Conservation (phyloP, 2,888 invertebrate genomes). For the Balanococcus diminutus region DNA sequence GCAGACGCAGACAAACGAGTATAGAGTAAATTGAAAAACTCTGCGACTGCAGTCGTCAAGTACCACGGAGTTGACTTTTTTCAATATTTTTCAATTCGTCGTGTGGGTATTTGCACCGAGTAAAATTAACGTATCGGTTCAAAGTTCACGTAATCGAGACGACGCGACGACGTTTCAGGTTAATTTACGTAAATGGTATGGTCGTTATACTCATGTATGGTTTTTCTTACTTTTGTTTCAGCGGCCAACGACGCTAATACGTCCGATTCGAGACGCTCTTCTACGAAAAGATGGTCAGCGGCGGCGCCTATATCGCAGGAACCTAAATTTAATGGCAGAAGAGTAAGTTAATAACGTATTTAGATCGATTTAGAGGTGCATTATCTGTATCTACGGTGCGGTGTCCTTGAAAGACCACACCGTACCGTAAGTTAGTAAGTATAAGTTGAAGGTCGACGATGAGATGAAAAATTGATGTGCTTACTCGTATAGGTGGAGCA, state of each 20-base stretch:
- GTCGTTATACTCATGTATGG: not conserved
- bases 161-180: too few relatives aligned
- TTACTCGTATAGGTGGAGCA: not conserved
- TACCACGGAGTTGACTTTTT: not conserved
- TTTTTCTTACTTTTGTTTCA: constrained; percentile 19
- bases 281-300: constrained; percentile 81
- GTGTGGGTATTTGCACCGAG: not conserved
- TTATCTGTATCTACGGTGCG: not conserved
- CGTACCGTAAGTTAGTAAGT: not conserved
- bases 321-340: constrained; percentile 51
- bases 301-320: constrained; percentile 68
- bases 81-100: not conserved
- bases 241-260: constrained; percentile 56
- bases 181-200: not conserved
- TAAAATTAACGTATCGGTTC: not conserved
- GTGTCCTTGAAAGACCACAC: not conserved
- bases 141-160: not conserved
- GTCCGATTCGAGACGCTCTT: constrained; percentile 56
- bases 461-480: not conserved
- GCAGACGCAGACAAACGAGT: not conserved
- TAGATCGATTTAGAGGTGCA: too few relatives aligned
- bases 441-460: not conserved
- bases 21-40: not conserved
- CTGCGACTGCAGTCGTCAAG: not conserved
- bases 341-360: constrained; percentile 32